These are phyloP conservation scores for Trinorchestia longiramus DNA, from an alignment of 1,140 invertebrate species.

Conservation along the genomic window DNA sequence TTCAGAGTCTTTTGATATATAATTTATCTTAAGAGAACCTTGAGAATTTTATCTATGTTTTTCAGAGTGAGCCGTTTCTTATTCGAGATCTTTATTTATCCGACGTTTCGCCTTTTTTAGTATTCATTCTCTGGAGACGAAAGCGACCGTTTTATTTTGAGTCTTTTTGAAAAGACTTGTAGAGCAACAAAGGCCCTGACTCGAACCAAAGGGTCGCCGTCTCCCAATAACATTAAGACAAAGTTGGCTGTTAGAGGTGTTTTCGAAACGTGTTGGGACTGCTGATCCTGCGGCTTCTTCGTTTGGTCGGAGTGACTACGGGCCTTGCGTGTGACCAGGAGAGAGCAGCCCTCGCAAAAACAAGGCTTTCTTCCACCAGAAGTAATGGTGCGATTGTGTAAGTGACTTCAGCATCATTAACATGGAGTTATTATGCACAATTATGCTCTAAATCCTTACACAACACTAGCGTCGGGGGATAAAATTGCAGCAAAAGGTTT, in stretches of 20 bases:
- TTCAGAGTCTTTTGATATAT: neutral
- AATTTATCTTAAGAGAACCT: neutral
- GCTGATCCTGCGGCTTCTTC: neutral
- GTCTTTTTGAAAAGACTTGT: constrained; percentile 1
- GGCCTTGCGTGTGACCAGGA: too few species aligned
- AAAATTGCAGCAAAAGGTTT: neutral
- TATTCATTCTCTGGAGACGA: neutral
- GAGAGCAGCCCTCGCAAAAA: neutral
- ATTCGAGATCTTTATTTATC: neutral
- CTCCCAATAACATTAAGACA: constrained; percentile 51
- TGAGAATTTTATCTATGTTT: neutral
- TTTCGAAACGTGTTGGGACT: constrained; percentile 5
- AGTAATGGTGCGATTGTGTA: neutral
- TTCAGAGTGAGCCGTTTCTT: neutral
- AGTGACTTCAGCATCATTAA: neutral
- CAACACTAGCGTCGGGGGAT: neutral
- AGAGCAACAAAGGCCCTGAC: constrained; percentile 18
- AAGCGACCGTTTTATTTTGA: constrained; percentile 17
- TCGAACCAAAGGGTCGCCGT: constrained; percentile 17
- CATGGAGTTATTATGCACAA: neutral
- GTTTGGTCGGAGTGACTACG: neutral
- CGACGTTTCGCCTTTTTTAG: neutral
- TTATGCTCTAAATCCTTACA: neutral
- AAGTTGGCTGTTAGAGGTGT: constrained; percentile 50
- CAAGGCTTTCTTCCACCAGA: neutral